phyloP scores from a whole-genome alignment of 2,797 vertebrate species.

The Morus bassanus region DNA sequence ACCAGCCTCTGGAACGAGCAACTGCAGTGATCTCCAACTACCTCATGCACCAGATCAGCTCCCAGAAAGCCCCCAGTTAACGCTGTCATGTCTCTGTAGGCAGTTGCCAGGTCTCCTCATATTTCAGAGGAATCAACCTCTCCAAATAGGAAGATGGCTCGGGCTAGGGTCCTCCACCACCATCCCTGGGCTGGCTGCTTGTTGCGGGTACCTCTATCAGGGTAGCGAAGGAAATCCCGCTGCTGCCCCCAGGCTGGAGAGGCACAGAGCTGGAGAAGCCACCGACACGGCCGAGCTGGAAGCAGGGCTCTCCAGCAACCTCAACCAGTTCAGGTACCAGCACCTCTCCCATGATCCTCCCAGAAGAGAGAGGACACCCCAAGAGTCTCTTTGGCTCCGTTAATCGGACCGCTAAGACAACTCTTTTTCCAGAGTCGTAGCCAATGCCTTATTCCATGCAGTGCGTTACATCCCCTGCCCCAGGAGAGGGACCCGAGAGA shows the following conservation, averaged over 20 bases:
- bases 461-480: fast-evolving
- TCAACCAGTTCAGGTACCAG: neutral
- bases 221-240: neutral
- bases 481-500: neutral
- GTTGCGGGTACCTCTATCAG: neutral
- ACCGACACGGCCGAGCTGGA: neutral
- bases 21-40: neutral
- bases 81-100: neutral
- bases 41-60: neutral
- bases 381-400: neutral
- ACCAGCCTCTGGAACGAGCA: neutral
- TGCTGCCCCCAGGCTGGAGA: neutral
- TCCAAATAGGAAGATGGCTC: neutral
- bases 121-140: neutral
- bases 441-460: fast-evolving
- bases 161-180: neutral
- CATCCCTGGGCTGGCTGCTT: neutral
- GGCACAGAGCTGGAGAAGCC: neutral
- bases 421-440: neutral
- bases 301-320: neutral
- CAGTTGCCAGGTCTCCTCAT: neutral
- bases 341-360: neutral
- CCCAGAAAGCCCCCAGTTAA: neutral
- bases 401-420: neutral
- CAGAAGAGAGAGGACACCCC: neutral